These are phyloP conservation scores for Coelinius sp. DNA, from an alignment of 2,888 invertebrate species.

Conservation along the genomic window DNA sequence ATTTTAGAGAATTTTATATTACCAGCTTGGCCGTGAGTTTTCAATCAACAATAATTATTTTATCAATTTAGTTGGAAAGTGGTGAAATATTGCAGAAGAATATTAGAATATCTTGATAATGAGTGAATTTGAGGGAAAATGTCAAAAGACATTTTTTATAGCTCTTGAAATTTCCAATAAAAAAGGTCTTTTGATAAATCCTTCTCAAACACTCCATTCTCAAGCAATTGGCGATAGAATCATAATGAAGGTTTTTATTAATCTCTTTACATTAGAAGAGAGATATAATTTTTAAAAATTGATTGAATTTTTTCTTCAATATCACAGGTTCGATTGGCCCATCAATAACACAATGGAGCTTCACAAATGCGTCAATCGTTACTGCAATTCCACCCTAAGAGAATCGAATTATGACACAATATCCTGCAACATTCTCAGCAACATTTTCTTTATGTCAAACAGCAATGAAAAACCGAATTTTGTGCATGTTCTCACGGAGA, in stretches of 20 bases:
- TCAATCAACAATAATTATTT: neutral
- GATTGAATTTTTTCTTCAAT: constrained; percentile 27
- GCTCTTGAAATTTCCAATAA: too few species aligned
- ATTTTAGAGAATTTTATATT: constrained; percentile 75
- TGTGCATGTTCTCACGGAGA: constrained; percentile 58
- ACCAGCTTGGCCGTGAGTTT: constrained; percentile 70
- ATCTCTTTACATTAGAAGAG: too few species aligned
- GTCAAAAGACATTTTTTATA: too few species aligned
- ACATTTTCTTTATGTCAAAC: constrained; percentile 53
- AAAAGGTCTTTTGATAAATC: too few species aligned
- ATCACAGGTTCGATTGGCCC: constrained; percentile 63
- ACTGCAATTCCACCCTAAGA: constrained; percentile 55
- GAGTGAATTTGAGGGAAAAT: too few species aligned
- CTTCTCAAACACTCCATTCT: too few species aligned
- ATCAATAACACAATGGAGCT: constrained; percentile 55
- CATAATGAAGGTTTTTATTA: too few species aligned
- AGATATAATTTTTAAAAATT: too few species aligned
- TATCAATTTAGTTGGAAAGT: too few species aligned
- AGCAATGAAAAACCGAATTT: constrained; percentile 53
- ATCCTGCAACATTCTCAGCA: constrained; percentile 55
- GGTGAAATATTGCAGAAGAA: too few species aligned
- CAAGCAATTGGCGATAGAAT: too few species aligned
- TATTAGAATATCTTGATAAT: too few species aligned
- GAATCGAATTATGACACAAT: constrained; percentile 49
- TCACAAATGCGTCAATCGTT: constrained; percentile 53